These are phyloP conservation scores for Ditylenchus weischeri DNA, from an alignment of 2,888 invertebrate genomes.

Conservation along the genomic window DNA sequence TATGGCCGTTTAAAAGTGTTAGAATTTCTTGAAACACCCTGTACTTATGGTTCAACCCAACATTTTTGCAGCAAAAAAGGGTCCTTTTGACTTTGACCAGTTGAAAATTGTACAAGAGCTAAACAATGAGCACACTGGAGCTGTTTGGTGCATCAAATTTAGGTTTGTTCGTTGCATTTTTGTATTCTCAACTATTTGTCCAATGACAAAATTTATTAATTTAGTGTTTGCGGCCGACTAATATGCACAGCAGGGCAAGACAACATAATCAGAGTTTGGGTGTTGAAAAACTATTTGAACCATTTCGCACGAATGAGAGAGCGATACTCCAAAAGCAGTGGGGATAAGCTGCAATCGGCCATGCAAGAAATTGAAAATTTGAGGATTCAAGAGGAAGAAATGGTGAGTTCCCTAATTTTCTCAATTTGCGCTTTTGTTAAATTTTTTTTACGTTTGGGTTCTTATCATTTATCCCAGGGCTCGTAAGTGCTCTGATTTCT, in stretches of 20 bases:
- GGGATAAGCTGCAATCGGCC: constrained; percentile 59
- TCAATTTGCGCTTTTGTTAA: too few relatives aligned
- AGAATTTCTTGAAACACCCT: too few relatives aligned
- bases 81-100: constrained; percentile 90
- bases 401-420: too few relatives aligned
- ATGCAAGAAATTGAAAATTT: constrained; percentile 22
- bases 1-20: too few relatives aligned
- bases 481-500: too few relatives aligned
- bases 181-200: not conserved
- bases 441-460: too few relatives aligned
- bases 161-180: constrained; percentile 17
- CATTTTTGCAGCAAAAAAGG: constrained; percentile 76
- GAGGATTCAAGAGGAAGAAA: constrained; percentile 19
- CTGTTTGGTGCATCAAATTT: constrained; percentile 98
- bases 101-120: constrained; percentile 81
- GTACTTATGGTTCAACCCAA: too few relatives aligned
- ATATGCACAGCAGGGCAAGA: constrained; percentile 97
- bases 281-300: constrained; percentile 79
- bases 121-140: constrained; percentile 75
- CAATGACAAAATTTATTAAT: not conserved
- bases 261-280: constrained; percentile 88
- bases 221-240: constrained; percentile 66
- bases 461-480: too few relatives aligned
- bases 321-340: constrained; percentile 78
- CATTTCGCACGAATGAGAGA: constrained; percentile 92